Evolutionary conservation across 2,797 vertebrate species (phyloP), one percentile per base, ranked within the genome.

Genomic region (Brotula barbata): DNA sequence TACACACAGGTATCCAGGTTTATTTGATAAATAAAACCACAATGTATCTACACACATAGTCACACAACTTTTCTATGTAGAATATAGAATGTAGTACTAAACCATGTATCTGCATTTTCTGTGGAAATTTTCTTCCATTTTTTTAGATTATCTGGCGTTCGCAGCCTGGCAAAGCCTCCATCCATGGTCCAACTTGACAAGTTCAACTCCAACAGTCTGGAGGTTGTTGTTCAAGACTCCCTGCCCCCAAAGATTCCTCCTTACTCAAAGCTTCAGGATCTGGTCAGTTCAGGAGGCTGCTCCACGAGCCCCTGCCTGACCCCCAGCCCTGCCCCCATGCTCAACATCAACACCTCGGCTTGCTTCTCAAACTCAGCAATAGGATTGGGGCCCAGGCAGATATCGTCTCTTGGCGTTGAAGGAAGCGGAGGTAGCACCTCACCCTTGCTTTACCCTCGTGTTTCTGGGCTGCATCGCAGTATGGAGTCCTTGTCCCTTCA

Each of bases 401-500:
- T 85, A 31, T 84, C 89, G 0, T 89, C 88, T 11, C 75, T 89
- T 0, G 88, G 87, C 8, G 82, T 85, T 17, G 84, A 80, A 39
- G 66, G 61, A 15, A 82, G 58, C 7, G 62, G 71, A 34, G 79
- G 77, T 3, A 80, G 64, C 33, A 63, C 78, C 53, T 89, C 90
- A n/a, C 90, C 93, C 11, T 89, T 93, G 76, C 92, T 96, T 84
- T 95, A 95, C 81, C 86, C 95, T 49, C 95, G 95, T 43, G 89
- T 98, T 74, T 95, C 95, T 0, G 88, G 95, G 34, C 89, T 97
- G 67, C 96, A 98, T 81, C 94, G 95, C 71, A 98, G 96, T 84
- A 93, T 98, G 94, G 96, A 98, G 88, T 97, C 94, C 3, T 88
- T 98, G 63, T 91, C 93, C 17, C 93, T 95, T 73, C 94, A 94